A percentile compares a stretch with the other conserved stretches of the same genome.
These are phyloP conservation scores for Pyrrhia umbra DNA, from an alignment of 2,888 invertebrate genomes.

Conservation along the genomic window DNA sequence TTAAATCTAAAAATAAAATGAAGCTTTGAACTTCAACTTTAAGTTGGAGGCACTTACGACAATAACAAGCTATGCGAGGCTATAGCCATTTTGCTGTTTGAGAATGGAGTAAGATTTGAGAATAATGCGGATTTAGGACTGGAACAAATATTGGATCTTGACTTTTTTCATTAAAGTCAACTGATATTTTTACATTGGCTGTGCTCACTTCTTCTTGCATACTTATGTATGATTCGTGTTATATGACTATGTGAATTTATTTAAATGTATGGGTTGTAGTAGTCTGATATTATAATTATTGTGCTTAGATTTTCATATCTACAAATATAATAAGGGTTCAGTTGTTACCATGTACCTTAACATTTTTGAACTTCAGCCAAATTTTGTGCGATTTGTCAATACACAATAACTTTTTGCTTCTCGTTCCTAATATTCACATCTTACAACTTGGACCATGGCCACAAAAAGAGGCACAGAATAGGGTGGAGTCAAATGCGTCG, in stretches of 20 bases:
- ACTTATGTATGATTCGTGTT: too few species aligned
- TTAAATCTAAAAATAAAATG: slow-evolving; percentile 60
- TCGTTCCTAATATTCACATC: neutral
- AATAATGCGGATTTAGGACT: slow-evolving; percentile 6
- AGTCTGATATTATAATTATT: neutral
- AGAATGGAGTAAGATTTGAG: slow-evolving; percentile 20
- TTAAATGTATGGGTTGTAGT: too few species aligned
- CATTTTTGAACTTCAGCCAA: too few species aligned
- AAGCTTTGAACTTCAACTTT: slow-evolving; percentile 61
- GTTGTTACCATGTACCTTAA: too few species aligned
- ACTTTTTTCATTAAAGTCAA: neutral
- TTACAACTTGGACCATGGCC: slow-evolving; percentile 33
- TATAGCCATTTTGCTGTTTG: slow-evolving; percentile 54
- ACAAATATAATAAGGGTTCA: too few species aligned
- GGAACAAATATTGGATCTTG: neutral
- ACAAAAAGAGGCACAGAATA: slow-evolving; percentile 61
- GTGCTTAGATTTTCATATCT: too few species aligned
- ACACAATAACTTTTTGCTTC: too few species aligned
- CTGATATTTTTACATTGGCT: too few species aligned
- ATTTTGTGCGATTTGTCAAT: too few species aligned
- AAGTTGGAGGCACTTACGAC: slow-evolving; percentile 63
- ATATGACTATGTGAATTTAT: too few species aligned
- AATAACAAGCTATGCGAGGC: slow-evolving; percentile 62
- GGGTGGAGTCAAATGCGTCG: slow-evolving; percentile 72
- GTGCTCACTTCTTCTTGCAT: too few species aligned